Conservation (phyloP, 2,888 invertebrate species). For the Thymelicus lineola region DNA sequence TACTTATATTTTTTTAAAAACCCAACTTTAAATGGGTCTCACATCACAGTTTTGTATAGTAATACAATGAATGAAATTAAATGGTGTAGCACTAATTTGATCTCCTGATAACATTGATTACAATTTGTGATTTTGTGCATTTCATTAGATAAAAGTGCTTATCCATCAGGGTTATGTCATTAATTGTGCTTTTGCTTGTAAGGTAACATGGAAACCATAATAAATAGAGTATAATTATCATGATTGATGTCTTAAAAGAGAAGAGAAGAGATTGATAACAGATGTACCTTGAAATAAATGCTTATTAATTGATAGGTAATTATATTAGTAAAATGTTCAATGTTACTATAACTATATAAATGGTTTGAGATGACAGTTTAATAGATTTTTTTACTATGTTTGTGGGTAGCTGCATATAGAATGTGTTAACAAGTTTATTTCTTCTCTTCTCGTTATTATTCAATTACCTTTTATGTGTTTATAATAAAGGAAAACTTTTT, state of each 20-base stretch:
- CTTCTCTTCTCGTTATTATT: neutral
- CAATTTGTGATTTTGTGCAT: constrained; percentile 17
- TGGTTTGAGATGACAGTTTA: neutral
- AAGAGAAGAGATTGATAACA: constrained; percentile 10
- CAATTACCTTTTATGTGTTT: neutral
- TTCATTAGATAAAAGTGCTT: constrained; percentile 13
- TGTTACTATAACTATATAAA: constrained; percentile 10
- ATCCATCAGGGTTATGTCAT: constrained; percentile 20
- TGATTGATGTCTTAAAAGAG: constrained; percentile 2
- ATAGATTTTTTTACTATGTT: neutral
- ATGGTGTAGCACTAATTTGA: no score
- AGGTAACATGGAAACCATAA: neutral
- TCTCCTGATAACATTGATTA: neutral
- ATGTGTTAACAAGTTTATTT: neutral
- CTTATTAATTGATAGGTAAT: neutral
- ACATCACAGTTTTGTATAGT: no score
- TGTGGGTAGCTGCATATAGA: neutral
- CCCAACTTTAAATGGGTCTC: neutral
- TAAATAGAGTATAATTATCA: constrained; percentile 1
- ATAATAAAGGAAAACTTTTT: neutral
- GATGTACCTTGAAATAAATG: constrained; percentile 14
- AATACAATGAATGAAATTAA: no score
- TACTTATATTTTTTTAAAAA: no score
- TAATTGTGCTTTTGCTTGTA: constrained; percentile 7
- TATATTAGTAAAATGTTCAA: constrained; percentile 27